Percentiles rank a stretch among this genome's conserved stretches.
phyloP scores from a whole-genome alignment of 2,113 vertebrate species.

The Onychostoma macrolepis region DNA sequence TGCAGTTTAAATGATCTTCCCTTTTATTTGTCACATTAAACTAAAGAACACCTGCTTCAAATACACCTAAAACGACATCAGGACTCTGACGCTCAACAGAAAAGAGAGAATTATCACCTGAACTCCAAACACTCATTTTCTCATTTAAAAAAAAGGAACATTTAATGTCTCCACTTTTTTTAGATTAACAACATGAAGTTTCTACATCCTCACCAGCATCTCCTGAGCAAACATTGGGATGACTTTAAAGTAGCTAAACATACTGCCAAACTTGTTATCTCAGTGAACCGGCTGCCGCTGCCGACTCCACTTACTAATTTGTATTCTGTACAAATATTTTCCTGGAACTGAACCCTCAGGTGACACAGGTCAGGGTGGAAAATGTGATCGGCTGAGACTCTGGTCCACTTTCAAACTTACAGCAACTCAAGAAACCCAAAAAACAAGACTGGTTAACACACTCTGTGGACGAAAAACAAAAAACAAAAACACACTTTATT shows the following conservation, averaged over 20 bases:
- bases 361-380: constrained; percentile 7
- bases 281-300: not conserved
- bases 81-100: not conserved
- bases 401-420: not conserved
- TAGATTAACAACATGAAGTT: not conserved
- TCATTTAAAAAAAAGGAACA: not conserved
- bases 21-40: not conserved
- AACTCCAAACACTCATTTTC: not conserved
- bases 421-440: not conserved
- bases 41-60: constrained; percentile 18
- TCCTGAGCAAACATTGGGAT: not conserved
- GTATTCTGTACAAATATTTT: constrained; percentile 24
- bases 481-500: too few relatives aligned
- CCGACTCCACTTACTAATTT: constrained; percentile 6
- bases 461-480: not conserved
- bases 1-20: constrained; percentile 3
- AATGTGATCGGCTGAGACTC: not conserved
- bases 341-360: constrained; percentile 14
- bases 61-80: not conserved
- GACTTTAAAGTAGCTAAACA: constrained; percentile 31
- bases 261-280: not conserved
- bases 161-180: not conserved
- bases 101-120: not conserved
- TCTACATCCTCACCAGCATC: too few relatives aligned
- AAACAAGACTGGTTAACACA: not conserved